Evolutionary conservation across 2,888 invertebrate species (phyloP).

Genomic region (Tetropium fuscum): DNA sequence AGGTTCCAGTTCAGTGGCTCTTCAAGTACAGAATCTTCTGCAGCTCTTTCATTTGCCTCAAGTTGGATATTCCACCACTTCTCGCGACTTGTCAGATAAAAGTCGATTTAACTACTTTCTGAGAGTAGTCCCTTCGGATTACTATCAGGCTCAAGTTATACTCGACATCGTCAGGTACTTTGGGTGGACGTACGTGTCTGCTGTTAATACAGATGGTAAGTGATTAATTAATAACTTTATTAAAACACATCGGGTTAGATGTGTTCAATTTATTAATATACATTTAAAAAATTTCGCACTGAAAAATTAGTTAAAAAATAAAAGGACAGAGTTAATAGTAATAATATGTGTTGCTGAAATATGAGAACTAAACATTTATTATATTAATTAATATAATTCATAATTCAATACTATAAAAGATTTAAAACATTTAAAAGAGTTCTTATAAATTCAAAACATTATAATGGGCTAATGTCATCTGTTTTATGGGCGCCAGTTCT

Average conservation of each 20-base stretch:
- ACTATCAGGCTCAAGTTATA: slow-evolving; percentile 81
- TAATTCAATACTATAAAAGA: no score
- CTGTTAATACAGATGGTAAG: slow-evolving; percentile 81
- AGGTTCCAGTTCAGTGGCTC: slow-evolving; percentile 78
- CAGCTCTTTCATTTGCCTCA: slow-evolving; percentile 77
- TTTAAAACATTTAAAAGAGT: no score
- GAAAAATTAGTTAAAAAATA: no score
- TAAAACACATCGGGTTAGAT: neutral
- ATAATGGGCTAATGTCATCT: no score
- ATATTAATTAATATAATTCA: no score
- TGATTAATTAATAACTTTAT: slow-evolving; percentile 27
- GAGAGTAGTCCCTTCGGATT: slow-evolving; percentile 83
- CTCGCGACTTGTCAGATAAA: slow-evolving; percentile 80
- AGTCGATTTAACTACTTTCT: slow-evolving; percentile 81
- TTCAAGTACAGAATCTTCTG: slow-evolving; percentile 80
- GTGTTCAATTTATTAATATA: no score
- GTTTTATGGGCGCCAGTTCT: no score
- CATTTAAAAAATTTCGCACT: no score
- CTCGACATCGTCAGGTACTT: slow-evolving; percentile 75
- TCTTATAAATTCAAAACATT: no score
- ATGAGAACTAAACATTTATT: no score
- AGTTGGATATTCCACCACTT: slow-evolving; percentile 83
- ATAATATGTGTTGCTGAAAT: no score
- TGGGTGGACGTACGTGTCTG: slow-evolving; percentile 85
- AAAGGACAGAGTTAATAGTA: no score